phyloP scores from a whole-genome alignment of 2,888 invertebrate genomes.

The Ectobius pallidus region DNA sequence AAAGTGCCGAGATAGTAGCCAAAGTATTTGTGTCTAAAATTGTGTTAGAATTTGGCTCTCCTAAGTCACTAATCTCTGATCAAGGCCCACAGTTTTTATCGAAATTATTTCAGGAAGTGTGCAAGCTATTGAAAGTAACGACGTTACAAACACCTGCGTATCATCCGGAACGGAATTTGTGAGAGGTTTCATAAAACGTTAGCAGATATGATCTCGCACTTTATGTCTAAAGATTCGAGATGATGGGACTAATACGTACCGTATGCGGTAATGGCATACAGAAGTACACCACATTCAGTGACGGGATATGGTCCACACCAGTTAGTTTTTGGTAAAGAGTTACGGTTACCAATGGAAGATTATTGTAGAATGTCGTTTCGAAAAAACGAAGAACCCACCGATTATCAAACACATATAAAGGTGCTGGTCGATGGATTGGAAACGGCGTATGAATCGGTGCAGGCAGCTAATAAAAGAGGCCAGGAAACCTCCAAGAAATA shows the following conservation, averaged over 20 bases:
- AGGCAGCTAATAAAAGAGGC: too few species aligned
- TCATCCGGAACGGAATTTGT: slow-evolving; percentile 24
- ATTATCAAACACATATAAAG: too few species aligned
- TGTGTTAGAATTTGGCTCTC: slow-evolving; percentile 43
- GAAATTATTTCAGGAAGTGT: slow-evolving; percentile 35
- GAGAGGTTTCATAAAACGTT: not conserved
- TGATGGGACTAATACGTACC: not conserved
- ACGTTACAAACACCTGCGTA: slow-evolving; percentile 26
- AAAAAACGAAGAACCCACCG: too few species aligned
- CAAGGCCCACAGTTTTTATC: slow-evolving; percentile 45
- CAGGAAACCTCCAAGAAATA: not conserved
- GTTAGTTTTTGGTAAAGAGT: not conserved
- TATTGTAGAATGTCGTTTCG: too few species aligned
- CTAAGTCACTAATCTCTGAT: slow-evolving; percentile 43
- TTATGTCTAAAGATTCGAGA: not conserved
- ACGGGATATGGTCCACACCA: not conserved
- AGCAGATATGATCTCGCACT: not conserved
- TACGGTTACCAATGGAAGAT: not conserved
- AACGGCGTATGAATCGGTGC: too few species aligned
- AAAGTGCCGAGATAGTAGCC: slow-evolving; percentile 44
- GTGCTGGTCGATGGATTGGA: too few species aligned
- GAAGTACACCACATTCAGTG: not conserved
- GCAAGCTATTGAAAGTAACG: slow-evolving; percentile 23
- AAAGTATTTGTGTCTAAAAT: slow-evolving; percentile 39
- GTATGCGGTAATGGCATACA: not conserved